Evolutionary conservation across 2,888 invertebrate species (phyloP).

Genomic region (Acholoe squamosa): DNA sequence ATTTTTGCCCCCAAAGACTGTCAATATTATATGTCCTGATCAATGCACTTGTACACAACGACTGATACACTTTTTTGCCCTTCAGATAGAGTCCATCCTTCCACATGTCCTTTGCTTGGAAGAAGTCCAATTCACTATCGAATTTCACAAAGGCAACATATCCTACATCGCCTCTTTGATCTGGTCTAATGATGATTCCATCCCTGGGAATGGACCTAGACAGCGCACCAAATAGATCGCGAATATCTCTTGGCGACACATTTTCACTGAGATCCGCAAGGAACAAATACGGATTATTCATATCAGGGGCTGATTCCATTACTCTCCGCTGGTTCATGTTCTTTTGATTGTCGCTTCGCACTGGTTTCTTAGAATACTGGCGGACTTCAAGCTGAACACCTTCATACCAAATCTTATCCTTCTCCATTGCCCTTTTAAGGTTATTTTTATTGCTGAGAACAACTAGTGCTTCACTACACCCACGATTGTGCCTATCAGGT

Average conservation of each 20-base stretch:
- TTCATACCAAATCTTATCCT: neutral
- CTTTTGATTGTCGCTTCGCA: too few species aligned
- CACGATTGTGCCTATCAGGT: neutral
- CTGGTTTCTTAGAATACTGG: too few species aligned
- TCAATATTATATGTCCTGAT: neutral
- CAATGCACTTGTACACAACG: neutral
- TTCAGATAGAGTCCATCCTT: neutral
- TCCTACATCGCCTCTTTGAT: neutral
- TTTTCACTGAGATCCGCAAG: neutral
- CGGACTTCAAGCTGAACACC: neutral
- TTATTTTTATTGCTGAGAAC: neutral
- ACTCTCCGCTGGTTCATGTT: too few species aligned
- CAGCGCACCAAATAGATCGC: neutral
- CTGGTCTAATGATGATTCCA: neutral
- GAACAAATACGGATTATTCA: neutral
- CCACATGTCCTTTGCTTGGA: neutral
- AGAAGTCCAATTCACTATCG: neutral
- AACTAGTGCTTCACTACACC: neutral
- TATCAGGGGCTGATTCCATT: too few species aligned
- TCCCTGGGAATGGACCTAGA: neutral
- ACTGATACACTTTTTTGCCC: neutral
- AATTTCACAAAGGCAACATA: constrained; percentile 6
- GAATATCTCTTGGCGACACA: neutral
- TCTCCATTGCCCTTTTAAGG: neutral
- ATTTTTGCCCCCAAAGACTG: neutral